Evolutionary conservation across 2,113 vertebrate genomes (phyloP).

Genomic region (Ophiodon elongatus): DNA sequence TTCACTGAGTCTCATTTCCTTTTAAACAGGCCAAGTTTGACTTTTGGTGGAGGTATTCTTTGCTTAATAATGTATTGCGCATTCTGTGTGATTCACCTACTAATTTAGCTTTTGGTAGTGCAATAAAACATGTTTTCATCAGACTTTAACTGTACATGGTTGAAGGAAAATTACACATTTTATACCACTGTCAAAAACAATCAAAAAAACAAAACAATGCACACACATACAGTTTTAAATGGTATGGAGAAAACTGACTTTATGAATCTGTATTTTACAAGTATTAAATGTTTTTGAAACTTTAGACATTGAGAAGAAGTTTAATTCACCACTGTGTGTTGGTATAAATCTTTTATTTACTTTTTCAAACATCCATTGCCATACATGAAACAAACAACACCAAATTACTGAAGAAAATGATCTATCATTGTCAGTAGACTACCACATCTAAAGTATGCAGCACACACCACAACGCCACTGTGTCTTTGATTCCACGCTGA

Average conservation of each 20-base stretch:
- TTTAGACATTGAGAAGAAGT: not conserved
- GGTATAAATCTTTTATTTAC: slow-evolving; percentile 56
- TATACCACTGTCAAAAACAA: not conserved
- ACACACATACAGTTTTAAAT: not conserved
- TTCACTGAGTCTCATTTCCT: not conserved
- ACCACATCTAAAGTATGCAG: slow-evolving; percentile 40
- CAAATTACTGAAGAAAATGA: not conserved
- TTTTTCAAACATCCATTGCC: slow-evolving; percentile 28
- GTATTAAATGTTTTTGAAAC: not conserved
- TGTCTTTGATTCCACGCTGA: slow-evolving; percentile 73
- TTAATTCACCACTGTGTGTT: slow-evolving; percentile 1
- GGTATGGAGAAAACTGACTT: not conserved
- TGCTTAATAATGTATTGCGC: not conserved
- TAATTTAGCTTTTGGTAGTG: not conserved
- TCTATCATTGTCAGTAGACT: not conserved
- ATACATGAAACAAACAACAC: not conserved
- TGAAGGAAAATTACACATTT: not conserved
- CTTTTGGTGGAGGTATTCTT: not conserved
- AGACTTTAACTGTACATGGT: not conserved
- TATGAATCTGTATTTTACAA: not conserved
- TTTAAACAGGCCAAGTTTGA: not conserved
- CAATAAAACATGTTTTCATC: not conserved
- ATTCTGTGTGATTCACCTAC: not conserved
- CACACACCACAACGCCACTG: slow-evolving; percentile 33
- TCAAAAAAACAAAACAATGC: not conserved